Evolutionary conservation across 2,888 invertebrate species (phyloP), one percentile per base, ranked within the genome.

Genomic region (Axea sp.): DNA sequence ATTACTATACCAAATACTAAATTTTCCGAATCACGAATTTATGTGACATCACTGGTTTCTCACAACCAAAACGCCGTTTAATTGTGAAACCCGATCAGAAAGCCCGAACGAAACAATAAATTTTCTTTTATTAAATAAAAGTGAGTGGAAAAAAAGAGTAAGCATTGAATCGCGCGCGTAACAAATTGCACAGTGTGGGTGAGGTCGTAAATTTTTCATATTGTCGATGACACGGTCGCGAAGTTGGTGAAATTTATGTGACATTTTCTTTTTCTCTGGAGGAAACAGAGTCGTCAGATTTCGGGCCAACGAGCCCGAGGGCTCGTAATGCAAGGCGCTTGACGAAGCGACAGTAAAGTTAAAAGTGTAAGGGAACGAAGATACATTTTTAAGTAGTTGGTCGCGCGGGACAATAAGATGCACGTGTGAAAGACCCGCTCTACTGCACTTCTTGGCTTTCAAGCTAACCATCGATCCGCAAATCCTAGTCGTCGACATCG

Each of bases 301-400:
- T 49, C 15, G 24, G 12, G 9, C 24, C 7, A 55, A 67, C 33
- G 43, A 49, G 47, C 12, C 9, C 37, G 8, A 31, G 39, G 22
- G 45, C 47, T 59, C 43, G 49, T 60, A 59, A 39, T 11, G 22
- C 39, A 8, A 3, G 35, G n/a, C 15, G 12, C 35, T 37, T 55
- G 26, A 41, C 30, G 30, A 43, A 11, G 39, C 35, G 28, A 47
- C 51, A 47, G 51, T 39, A 37, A 35, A 43, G 35, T 33, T 39
- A 15, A 59, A 57, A 57, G 19, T 43, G 33, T 33, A 19, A 30
- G 53, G 62, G 15, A 51, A 41, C 33, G 15, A 9, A 39, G 39
- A 74, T 77, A 37, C 68, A 76, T 77, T 77, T 77, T 78, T 76
- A 72, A 78, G 33, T 69, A 71, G 57, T 26, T 39, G 60, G 49